Base-by-base conservation (phyloP, 2,888 invertebrate genomes). In the Galerucella pusilla region DNA sequence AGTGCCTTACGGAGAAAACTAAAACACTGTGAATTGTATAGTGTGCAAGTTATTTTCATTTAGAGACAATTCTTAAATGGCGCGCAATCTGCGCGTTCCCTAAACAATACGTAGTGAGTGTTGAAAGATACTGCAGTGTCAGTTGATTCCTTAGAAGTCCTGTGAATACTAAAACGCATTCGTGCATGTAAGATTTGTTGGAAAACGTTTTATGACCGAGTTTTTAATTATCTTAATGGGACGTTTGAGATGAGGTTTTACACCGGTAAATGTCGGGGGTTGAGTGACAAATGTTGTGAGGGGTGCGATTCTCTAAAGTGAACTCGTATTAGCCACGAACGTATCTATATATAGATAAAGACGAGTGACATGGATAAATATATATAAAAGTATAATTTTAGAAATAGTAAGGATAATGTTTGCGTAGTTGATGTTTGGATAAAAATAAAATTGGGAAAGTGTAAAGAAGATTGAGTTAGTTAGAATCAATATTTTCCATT, bases 201-300 rank as follows among this genome's bases (percentile, higher is more conserved):
- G 67, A 71, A 74, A 74, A 59, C 74, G 74, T 70, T 70, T 74
- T 74, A 75, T 59, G 71, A 64, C 59, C 63, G 71, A 57, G 63
- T 71, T 71, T 75, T 71, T 71, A 75, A 75, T 75, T 75, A 75
- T 71, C 63, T 75, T 66, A 75, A 75, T 75, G 75, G 75, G 60
- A 52, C 63, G 71, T 75, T 68, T 64, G 63, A 65, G 61, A 66
- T 66, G 70, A 49, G 74, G 70, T 70, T 74, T 71, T 49, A 61
- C 74, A 71, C 71, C 65, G 71, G 71, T 65, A 45, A 71, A 54
- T 28, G 71, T 71, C 16, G 54, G 65, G 71, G 71, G 71, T 71
- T 71, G 71, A 71, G 65, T 65, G 71, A 71, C 71, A 71, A 71
- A 71, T 71, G 71, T 71, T 65, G 11, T 65, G 1, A 54, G 64